These are phyloP conservation scores for Reticulitermes speratus DNA, from an alignment of 1,140 invertebrate species.

Conservation along the genomic window DNA sequence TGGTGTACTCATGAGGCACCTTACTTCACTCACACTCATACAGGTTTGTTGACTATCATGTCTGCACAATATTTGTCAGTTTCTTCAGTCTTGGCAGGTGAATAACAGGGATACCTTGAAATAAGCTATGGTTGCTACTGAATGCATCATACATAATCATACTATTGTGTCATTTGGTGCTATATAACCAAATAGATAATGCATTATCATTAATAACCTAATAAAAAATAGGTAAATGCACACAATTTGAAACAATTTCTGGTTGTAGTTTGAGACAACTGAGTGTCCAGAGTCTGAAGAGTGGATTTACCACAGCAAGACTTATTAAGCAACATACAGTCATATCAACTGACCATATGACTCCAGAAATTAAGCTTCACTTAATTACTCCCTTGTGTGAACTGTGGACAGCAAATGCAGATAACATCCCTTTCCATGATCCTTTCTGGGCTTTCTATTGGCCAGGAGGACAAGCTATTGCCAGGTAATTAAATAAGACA, in stretches of 20 bases:
- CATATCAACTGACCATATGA: slow-evolving; percentile 49
- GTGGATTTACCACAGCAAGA: neutral
- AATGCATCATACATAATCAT: too few relatives aligned
- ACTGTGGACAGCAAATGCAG: slow-evolving; percentile 48
- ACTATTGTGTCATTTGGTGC: too few relatives aligned
- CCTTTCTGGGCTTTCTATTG: slow-evolving; percentile 62
- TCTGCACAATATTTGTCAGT: too few relatives aligned
- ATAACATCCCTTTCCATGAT: slow-evolving; percentile 45
- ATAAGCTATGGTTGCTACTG: too few relatives aligned
- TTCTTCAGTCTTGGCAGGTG: too few relatives aligned
- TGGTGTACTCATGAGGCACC: too few relatives aligned
- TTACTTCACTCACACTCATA: too few relatives aligned
- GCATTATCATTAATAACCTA: too few relatives aligned
- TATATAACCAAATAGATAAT: too few relatives aligned
- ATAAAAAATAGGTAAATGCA: too few relatives aligned
- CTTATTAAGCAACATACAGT: slow-evolving; percentile 41
- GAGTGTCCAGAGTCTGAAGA: neutral
- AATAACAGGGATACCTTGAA: too few relatives aligned
- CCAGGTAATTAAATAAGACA: slow-evolving; percentile 31
- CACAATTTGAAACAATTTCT: neutral
- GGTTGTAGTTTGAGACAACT: neutral
- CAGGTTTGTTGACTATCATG: too few relatives aligned
- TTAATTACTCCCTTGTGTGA: slow-evolving; percentile 54
- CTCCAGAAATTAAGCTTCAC: slow-evolving; percentile 54
- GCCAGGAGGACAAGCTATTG: slow-evolving; percentile 58